Conservation (phyloP, 2,888 invertebrate species). For the Drosophila kanekoi region DNA sequence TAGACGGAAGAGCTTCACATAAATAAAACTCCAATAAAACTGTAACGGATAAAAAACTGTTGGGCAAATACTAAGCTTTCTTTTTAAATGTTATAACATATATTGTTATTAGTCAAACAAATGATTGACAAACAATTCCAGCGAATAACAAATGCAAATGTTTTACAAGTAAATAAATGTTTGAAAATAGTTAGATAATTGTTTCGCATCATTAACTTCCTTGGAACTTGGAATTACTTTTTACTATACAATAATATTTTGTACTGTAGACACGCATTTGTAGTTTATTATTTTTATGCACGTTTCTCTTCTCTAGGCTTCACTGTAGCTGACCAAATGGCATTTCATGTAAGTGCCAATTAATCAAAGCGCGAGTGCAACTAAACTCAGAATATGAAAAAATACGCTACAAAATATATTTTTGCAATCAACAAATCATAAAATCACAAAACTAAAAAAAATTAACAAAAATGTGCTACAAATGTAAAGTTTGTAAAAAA, state of each 20-base stretch:
- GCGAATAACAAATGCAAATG: too few relatives aligned
- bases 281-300: not conserved
- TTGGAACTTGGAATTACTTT: too few relatives aligned
- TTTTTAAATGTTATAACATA: too few relatives aligned
- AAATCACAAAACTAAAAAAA: constrained; percentile 17
- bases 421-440: constrained; percentile 53
- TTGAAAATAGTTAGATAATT: too few relatives aligned
- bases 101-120: too few relatives aligned
- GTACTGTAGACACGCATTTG: not conserved
- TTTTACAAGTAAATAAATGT: too few relatives aligned
- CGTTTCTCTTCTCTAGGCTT: not conserved
- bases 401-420: constrained; percentile 38
- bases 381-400: constrained; percentile 36
- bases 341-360: constrained; percentile 52
- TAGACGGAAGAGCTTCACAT: not conserved
- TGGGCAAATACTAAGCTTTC: too few relatives aligned
- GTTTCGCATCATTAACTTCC: too few relatives aligned
- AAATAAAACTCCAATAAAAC: not conserved
- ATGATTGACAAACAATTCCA: too few relatives aligned
- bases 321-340: constrained; percentile 5
- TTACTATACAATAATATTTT: too few relatives aligned
- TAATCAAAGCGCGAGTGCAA: constrained; percentile 54
- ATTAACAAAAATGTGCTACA: constrained; percentile 25
- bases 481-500: constrained; percentile 14
- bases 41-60: not conserved